Evolutionary conservation across 2,888 invertebrate genomes (phyloP).

Genomic region (Hartigia nigra): DNA sequence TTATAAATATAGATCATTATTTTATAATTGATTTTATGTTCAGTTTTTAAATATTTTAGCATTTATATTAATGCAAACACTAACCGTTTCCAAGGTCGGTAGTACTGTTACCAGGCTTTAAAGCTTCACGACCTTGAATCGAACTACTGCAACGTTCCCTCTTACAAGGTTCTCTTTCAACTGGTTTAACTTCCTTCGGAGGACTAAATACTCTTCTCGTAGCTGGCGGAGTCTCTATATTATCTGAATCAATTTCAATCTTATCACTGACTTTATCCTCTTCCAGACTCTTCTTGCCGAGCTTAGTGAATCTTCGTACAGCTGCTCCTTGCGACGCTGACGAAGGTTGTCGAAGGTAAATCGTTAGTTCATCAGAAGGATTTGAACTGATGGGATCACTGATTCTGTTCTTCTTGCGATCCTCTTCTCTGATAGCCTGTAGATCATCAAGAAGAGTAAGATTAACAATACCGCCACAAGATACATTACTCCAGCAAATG

Average conservation of each 20-base stretch:
- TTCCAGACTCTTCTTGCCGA: constrained; percentile 40
- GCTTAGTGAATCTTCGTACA: constrained; percentile 48
- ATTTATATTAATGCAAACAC: neutral
- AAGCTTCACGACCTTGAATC: constrained; percentile 48
- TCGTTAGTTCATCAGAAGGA: constrained; percentile 59
- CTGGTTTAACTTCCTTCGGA: constrained; percentile 70
- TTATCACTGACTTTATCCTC: constrained; percentile 70
- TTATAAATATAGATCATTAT: neutral
- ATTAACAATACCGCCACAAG: neutral
- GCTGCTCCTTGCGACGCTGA: constrained; percentile 33
- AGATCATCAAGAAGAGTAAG: constrained; percentile 15
- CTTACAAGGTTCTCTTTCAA: constrained; percentile 59
- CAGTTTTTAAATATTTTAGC: constrained; percentile 22
- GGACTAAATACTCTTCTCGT: constrained; percentile 77
- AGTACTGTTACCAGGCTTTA: constrained; percentile 37
- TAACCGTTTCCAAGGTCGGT: constrained; percentile 57
- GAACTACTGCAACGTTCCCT: constrained; percentile 57
- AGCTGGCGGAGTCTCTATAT: constrained; percentile 90
- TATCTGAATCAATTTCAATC: constrained; percentile 89
- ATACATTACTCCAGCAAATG: neutral
- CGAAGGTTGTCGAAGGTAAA: constrained; percentile 58
- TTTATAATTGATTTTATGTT: neutral
- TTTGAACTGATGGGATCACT: constrained; percentile 35
- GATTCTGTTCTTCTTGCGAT: constrained; percentile 60
- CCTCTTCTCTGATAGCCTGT: constrained; percentile 62